phyloP scores from a whole-genome alignment of 2,797 vertebrate genomes.

The Takifugu rubripes region DNA sequence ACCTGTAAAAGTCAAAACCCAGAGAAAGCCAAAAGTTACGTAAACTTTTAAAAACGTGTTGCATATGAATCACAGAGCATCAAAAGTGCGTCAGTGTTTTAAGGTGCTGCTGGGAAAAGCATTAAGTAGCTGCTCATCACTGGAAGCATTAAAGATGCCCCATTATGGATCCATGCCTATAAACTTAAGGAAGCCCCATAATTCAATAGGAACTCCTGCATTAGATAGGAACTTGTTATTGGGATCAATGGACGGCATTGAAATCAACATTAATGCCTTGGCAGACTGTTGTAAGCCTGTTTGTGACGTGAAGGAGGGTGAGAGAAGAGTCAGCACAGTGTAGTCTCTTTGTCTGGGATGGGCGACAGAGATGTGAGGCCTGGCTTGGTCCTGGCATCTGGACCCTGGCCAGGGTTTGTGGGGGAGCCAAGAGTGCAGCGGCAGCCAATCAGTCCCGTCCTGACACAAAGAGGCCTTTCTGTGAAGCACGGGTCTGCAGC shows the following conservation, averaged over 20 bases:
- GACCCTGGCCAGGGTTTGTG: constrained; percentile 58
- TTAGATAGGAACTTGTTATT: constrained; percentile 59
- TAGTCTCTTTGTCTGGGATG: constrained; percentile 62
- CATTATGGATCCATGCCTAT: constrained; percentile 43
- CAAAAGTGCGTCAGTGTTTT: background rate
- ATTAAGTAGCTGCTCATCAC: background rate
- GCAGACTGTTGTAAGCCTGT: constrained; percentile 48
- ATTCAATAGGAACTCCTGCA: constrained; percentile 69
- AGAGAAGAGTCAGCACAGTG: constrained; percentile 56
- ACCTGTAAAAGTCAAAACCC: constrained; percentile 32
- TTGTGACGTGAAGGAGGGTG: constrained; percentile 37
- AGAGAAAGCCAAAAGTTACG: constrained; percentile 18
- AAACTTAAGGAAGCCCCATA: constrained; percentile 56
- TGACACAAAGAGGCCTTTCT: constrained; percentile 70
- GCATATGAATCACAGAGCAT: constrained; percentile 12
- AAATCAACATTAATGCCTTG: constrained; percentile 50
- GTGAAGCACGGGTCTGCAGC: constrained; percentile 46
- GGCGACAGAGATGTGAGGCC: constrained; percentile 48
- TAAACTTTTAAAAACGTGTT: constrained; percentile 13
- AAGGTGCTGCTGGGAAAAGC: constrained; percentile 2
- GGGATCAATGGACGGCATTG: constrained; percentile 65
- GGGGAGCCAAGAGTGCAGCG: constrained; percentile 61
- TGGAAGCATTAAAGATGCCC: too few relatives aligned
- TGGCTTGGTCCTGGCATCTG: constrained; percentile 63
- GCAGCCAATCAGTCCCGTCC: constrained; percentile 53